Conservation (phyloP, 1,140 invertebrate genomes). For the Scaptomyza pallida region DNA sequence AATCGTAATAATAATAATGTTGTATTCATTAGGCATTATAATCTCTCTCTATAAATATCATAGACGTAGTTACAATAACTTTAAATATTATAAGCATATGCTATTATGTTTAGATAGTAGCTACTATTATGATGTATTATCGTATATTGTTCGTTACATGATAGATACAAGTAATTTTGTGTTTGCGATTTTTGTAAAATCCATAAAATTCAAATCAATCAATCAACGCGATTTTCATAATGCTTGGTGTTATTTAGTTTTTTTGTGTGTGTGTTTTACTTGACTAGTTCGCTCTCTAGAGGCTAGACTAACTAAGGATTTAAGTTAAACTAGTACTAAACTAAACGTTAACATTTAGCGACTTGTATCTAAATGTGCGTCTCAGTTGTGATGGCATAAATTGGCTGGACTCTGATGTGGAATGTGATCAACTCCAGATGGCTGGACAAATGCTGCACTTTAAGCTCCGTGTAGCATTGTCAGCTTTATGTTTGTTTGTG, state of each 20-base stretch:
- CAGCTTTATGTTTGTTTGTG: constrained; percentile 36
- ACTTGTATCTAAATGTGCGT: constrained; percentile 64
- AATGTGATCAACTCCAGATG: constrained; percentile 56
- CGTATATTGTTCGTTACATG: constrained; percentile 73
- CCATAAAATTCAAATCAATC: constrained; percentile 76
- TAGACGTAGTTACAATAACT: constrained; percentile 37
- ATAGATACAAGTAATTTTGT: constrained; percentile 46
- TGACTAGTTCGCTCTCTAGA: constrained; percentile 72
- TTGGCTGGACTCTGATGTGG: constrained; percentile 62
- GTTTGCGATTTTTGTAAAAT: constrained; percentile 81
- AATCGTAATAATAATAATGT: constrained; percentile 25
- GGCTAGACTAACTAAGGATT: constrained; percentile 49
- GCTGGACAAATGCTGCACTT: constrained; percentile 50
- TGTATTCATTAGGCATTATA: constrained; percentile 73
- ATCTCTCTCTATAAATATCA: constrained; percentile 74
- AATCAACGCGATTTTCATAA: constrained; percentile 56
- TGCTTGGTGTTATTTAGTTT: constrained; percentile 42
- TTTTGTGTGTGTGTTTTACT: constrained; percentile 55
- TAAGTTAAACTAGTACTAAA: constrained; percentile 41
- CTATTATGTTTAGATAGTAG: constrained; percentile 48
- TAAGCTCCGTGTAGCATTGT: constrained; percentile 44
- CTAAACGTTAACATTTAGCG: constrained; percentile 73
- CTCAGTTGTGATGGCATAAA: constrained; percentile 62
- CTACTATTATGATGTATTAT: constrained; percentile 40
- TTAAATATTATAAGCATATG: constrained; percentile 40